Base-by-base conservation (phyloP, 2,888 invertebrate species). In the Orthonychiurus folsomi region DNA sequence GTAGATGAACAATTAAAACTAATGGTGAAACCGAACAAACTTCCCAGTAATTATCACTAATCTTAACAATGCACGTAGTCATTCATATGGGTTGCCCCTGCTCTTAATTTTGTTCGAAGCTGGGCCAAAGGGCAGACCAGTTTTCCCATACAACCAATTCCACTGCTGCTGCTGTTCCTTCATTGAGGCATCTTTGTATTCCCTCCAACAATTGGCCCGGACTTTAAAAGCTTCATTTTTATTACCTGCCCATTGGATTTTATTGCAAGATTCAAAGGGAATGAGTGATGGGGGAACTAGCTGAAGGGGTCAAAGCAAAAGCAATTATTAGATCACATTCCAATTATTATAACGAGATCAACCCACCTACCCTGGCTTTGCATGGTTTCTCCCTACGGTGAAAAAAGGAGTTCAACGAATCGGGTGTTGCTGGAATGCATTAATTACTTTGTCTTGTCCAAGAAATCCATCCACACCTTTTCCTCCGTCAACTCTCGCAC, bases 1-100 rank as follows among this genome's bases (percentile, higher is more conserved):
- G 37, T n/a, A n/a, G n/a, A n/a, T n/a, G n/a, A n/a, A 37, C 37
- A 37, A 37, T 37, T 37, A 37, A 37, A 37, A 37, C 37, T 37
- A 37, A 37, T 5, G 15, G 15, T 37, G 37, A 37, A 37, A 37
- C 9, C 37, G 5, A 37, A 37, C 37, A 37, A 37, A 37, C 5
- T 37, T 37, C 15, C 5, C 37, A 37, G 15, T 37, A 15, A 9
- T 5, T 37, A 37, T 37, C 37, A 37, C n/a, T n/a, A n/a, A n/a
- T n/a, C n/a, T n/a, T n/a, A n/a, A n/a, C n/a, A n/a, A n/a, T n/a
- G n/a, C n/a, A n/a, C 5, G 15, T 37, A 5, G 37, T 9, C 15
- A 37, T 37, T 37, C 37, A 15, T 9, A 15, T 9, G 15, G 15
- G 9, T 37, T 37, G 37, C 37, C 37, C 37, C 15, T 37, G 37